Conservation (phyloP, 2,113 vertebrate species). For the Oenanthe oenanthe region DNA sequence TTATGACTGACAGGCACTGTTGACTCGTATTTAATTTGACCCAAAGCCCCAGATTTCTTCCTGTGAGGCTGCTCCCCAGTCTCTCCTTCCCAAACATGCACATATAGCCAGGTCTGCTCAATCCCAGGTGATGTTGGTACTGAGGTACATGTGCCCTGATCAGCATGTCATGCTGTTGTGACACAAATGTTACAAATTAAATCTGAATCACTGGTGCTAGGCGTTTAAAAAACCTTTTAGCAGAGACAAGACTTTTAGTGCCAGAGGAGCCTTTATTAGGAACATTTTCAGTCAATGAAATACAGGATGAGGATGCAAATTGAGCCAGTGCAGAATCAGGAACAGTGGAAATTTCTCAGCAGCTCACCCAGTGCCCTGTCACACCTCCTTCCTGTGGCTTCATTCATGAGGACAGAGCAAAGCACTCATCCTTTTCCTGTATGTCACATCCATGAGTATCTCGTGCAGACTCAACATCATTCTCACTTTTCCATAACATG, state of each 20-base stretch:
- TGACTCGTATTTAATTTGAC: neutral
- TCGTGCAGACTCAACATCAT: conserved; percentile 2
- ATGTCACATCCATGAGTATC: conserved; percentile 26
- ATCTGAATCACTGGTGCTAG: neutral
- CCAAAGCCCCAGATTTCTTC: neutral
- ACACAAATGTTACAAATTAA: neutral
- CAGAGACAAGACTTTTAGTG: neutral
- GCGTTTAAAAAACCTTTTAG: neutral
- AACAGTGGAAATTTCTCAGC: neutral
- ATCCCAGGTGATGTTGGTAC: no score
- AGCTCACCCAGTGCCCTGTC: neutral
- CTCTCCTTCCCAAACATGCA: neutral
- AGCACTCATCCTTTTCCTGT: conserved; percentile 52
- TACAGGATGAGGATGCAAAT: neutral
- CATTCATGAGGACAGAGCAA: conserved; percentile 43
- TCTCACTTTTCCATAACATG: conserved; percentile 4
- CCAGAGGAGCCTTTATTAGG: neutral
- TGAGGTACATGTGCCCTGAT: neutral
- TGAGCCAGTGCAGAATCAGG: neutral
- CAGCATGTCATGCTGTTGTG: neutral
- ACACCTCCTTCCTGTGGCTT: conserved; percentile 51
- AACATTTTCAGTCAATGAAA: neutral
- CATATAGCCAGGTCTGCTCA: neutral
- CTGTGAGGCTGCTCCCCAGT: neutral
- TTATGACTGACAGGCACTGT: neutral